Conservation (phyloP, 2,888 invertebrate species). For the Sarcophaga caerulescens region DNA sequence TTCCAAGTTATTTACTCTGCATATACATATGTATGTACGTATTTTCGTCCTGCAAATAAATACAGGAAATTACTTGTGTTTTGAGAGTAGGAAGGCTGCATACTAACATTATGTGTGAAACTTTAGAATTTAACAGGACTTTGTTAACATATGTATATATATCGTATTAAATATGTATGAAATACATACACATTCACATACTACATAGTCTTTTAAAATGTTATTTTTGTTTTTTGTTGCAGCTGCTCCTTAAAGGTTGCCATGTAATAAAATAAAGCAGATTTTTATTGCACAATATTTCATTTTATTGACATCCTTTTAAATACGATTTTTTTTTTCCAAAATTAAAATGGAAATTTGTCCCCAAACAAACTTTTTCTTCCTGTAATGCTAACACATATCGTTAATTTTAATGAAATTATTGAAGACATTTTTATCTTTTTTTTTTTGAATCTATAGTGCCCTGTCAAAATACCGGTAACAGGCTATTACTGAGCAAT, state of each 20-base stretch:
- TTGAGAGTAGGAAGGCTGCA: constrained; percentile 12
- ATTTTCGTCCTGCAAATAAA: neutral
- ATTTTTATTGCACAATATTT: no score
- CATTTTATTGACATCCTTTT: no score
- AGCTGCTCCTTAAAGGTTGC: constrained; percentile 43
- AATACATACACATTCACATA: neutral
- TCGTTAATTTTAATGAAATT: no score
- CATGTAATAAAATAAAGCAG: neutral
- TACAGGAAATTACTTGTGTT: constrained; percentile 40
- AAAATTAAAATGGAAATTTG: no score
- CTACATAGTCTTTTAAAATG: constrained; percentile 1
- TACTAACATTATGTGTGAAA: neutral
- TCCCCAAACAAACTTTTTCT: no score
- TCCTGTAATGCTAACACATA: no score
- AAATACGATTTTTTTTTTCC: no score
- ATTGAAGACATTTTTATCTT: no score
- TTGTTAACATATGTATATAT: constrained; percentile 34
- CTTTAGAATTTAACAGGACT: constrained; percentile 47
- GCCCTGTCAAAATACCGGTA: no score
- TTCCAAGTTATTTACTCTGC: neutral
- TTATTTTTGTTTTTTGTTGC: constrained; percentile 33
- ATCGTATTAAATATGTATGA: neutral
- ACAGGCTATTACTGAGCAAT: no score
- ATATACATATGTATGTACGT: neutral
- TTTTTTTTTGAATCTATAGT: no score